A percentile compares a stretch with the other conserved stretches of the same genome.
Evolutionary conservation across 2,797 vertebrate genomes (phyloP).

Genomic region (Peromyscus aztecus): DNA sequence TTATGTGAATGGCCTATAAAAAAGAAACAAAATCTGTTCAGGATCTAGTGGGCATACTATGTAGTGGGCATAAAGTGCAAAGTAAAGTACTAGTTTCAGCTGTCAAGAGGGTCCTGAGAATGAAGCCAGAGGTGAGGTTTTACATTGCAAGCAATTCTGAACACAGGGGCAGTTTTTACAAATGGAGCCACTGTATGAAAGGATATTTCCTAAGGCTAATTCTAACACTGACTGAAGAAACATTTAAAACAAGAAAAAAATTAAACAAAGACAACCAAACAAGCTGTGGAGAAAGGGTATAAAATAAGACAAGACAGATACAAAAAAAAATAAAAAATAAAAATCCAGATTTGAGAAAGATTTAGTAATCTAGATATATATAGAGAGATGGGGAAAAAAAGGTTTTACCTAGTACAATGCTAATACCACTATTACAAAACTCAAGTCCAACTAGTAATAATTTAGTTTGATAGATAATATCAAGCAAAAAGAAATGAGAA

Average conservation of each 20-base stretch:
- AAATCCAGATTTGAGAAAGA: conserved; percentile 3
- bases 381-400: not conserved
- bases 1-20: not conserved
- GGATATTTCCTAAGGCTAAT: not conserved
- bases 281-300: not conserved
- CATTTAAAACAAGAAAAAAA: not conserved
- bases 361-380: not conserved
- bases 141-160: not conserved
- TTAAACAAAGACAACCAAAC: not conserved
- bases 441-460: not conserved
- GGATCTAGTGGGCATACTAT: not conserved
- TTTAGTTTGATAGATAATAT: not conserved
- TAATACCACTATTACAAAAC: not conserved
- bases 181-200: not conserved
- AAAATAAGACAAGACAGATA: not conserved
- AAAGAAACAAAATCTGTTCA: conserved; percentile 7
- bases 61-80: not conserved
- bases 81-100: not conserved
- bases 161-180: not conserved
- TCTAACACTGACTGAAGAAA: conserved; percentile 1
- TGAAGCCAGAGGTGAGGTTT: not conserved
- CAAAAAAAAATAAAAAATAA: not conserved
- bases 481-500: not conserved
- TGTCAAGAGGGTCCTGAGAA: not conserved
- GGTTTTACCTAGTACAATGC: not conserved